Evolutionary conservation across 1,140 invertebrate species (phyloP).

Genomic region (Dufourea novaeangliae): DNA sequence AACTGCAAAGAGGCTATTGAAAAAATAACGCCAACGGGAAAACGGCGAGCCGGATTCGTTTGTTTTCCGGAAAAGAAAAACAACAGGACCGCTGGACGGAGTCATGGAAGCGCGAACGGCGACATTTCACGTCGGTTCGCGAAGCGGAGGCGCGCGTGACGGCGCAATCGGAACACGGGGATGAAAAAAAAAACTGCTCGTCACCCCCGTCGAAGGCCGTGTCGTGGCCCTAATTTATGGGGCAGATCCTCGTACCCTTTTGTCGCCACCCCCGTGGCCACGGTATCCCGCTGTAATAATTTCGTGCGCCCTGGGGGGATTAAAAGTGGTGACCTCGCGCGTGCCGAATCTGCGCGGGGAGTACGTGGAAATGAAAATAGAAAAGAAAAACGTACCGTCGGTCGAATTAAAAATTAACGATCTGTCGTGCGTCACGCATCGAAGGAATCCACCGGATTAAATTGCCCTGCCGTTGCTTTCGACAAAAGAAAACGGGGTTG

Average conservation of each 20-base stretch:
- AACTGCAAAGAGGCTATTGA: not conserved
- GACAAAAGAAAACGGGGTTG: not conserved
- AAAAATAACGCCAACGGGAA: not conserved
- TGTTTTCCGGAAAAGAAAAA: not conserved
- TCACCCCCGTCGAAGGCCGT: constrained; percentile 49
- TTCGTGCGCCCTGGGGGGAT: constrained; percentile 40
- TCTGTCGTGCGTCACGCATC: constrained; percentile 57
- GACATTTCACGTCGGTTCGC: constrained; percentile 42
- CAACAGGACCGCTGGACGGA: not conserved
- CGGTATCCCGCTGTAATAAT: constrained; percentile 17
- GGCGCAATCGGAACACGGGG: not conserved
- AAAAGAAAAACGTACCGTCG: not conserved
- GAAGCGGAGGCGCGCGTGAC: constrained; percentile 2
- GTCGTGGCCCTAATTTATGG: constrained; percentile 63
- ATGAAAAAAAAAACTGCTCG: not conserved
- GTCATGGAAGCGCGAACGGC: constrained; percentile 22
- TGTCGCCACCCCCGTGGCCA: constrained; percentile 21
- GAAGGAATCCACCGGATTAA: constrained; percentile 56
- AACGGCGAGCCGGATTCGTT: constrained; percentile 18
- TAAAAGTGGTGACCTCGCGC: constrained; percentile 63
- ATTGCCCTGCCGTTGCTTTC: constrained; percentile 14
- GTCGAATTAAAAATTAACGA: constrained; percentile 66
- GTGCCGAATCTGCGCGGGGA: constrained; percentile 60
- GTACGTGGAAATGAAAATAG: constrained; percentile 35
- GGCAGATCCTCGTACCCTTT: constrained; percentile 41